Percentiles rank a stretch among this genome's conserved stretches.
Conservation (phyloP, 2,888 invertebrate species). For the Blera fallax region DNA sequence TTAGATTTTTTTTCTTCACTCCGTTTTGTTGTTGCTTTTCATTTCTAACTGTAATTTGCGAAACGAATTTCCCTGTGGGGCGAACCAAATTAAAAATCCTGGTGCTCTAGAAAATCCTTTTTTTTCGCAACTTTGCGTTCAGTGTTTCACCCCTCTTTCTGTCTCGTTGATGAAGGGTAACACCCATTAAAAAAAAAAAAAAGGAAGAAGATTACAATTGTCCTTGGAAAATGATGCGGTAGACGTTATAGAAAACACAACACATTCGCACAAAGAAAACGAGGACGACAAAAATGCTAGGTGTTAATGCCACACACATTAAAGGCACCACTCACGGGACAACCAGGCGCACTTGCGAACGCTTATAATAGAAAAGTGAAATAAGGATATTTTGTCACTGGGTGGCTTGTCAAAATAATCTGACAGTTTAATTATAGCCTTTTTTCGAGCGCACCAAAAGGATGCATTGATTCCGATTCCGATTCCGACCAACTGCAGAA, state of each 20-base stretch:
- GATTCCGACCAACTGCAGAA: slow-evolving; percentile 35
- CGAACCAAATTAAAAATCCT: slow-evolving; percentile 63
- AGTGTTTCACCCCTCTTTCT: slow-evolving; percentile 33
- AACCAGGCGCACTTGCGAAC: slow-evolving; percentile 19
- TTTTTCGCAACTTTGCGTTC: background rate
- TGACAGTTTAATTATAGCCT: slow-evolving; percentile 80
- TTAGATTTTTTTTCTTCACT: slow-evolving; percentile 57
- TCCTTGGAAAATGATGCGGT: slow-evolving; percentile 49
- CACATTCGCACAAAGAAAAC: background rate
- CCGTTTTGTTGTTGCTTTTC: slow-evolving; percentile 23
- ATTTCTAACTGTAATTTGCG: slow-evolving; percentile 66
- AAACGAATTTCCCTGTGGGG: slow-evolving; percentile 72
- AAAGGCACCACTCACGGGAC: background rate
- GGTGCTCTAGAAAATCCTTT: slow-evolving; percentile 44
- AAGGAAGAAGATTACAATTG: slow-evolving; percentile 31
- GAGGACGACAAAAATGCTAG: slow-evolving; percentile 1
- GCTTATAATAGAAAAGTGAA: slow-evolving; percentile 12
- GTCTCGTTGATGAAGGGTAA: slow-evolving; percentile 20
- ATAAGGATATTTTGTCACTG: slow-evolving; percentile 72
- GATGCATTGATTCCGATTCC: slow-evolving; percentile 57
- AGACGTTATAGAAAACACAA: slow-evolving; percentile 21
- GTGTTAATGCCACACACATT: slow-evolving; percentile 67
- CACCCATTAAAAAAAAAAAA: slow-evolving; percentile 22
- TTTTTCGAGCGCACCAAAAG: slow-evolving; percentile 30
- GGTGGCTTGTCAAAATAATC: slow-evolving; percentile 80